Base-by-base conservation (phyloP, 1,140 invertebrate species). In the Mizuhopecten yessoensis region DNA sequence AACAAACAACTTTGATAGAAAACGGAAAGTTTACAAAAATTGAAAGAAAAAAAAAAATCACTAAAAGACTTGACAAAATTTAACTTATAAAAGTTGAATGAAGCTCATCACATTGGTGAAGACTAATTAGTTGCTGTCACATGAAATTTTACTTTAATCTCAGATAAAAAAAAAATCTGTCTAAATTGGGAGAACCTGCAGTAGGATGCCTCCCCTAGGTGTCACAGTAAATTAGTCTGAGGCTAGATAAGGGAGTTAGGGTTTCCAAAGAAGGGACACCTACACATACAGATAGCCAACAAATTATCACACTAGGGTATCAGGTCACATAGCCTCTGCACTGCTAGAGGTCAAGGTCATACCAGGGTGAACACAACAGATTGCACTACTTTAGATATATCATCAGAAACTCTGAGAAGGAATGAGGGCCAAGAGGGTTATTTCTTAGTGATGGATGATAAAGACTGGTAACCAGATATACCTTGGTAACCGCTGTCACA, bases 321-420 rank as follows among this genome's bases (percentile, higher is more conserved):
- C 57, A 75, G n/a, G 57, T 75, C 23, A 75, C 57, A 75, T 29
- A n/a, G 29, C 57, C 57, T 75, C 57, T 75, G 57, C 29, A 75
- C 57, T 75, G 57, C 29, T 75, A 75, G 20, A 75, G 23, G 57
- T 75, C 57, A 75, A 75, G 57, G 57, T 75, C 57, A 75, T n/a
- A 3, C 57, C 11, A n/a, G 57, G n/a, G 57, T 29, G 17, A 75
- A 29, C 57, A n/a, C n/a, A 0, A 29, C 9, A n/a, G 57, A 75
- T 75, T 5, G 57, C 2, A 75, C 20, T 39, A 39, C 36, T 39
- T 13, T 20, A 49, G 10, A 49, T 13, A 9, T 49, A 49, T 49
- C 45, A 49, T 20, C n/a, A n/a, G n/a, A n/a, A n/a, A n/a, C n/a
- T n/a, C n/a, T n/a, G n/a, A n/a, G n/a, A n/a, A n/a, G n/a, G n/a